Evolutionary conservation across 2,113 vertebrate genomes (phyloP), one percentile per base, ranked within the genome.

Genomic region (Thalassoma bifasciatum): DNA sequence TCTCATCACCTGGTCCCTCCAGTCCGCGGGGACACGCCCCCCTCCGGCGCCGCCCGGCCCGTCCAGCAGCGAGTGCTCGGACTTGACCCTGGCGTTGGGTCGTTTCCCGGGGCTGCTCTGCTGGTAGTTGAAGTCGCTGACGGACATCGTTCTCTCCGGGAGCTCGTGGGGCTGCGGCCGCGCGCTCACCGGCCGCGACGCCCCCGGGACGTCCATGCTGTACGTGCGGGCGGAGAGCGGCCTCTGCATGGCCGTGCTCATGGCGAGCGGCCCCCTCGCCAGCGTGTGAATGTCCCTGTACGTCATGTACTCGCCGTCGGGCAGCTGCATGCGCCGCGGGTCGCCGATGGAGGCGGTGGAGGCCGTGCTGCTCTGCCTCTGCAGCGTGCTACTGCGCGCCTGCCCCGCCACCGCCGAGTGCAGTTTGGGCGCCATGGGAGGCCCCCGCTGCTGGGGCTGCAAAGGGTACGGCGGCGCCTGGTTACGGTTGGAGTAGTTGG

Each of bases 71-170:
- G 96, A 99, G 82, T 98, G 96, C 81, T 99, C 98, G 0, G 97
- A 98, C 85, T 92, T 96, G 38, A 99, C 96, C 79, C 97, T 90
- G 52, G 94, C 44, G 82, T 93, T 95, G 75, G 96, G 94, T 87
- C 96, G 95, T 93, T 98, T 98, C 66, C 94, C 94, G 79, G 97
- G 98, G 87, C 97, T 98, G 94, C 92, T 93, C 77, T 96, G 92
- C 83, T 96, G 96, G 89, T 99, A 98, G 91, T 89, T 97, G 84
- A 99, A 99, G 86, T 99, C 98, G 60, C 96, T 97, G 79, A 99
- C 95, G 1, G 97, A 99, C 97, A 99, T 98, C 94, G 98, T 99
- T 94, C 98, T 95, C 83, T 99, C 98, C 0, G 97, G 96, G 75
- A 97, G 94, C 77, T 98, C 96, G 36, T 95, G 96, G 59, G 95